phyloP scores from a whole-genome alignment of 2,888 invertebrate species.

The Hydraecia micacea region DNA sequence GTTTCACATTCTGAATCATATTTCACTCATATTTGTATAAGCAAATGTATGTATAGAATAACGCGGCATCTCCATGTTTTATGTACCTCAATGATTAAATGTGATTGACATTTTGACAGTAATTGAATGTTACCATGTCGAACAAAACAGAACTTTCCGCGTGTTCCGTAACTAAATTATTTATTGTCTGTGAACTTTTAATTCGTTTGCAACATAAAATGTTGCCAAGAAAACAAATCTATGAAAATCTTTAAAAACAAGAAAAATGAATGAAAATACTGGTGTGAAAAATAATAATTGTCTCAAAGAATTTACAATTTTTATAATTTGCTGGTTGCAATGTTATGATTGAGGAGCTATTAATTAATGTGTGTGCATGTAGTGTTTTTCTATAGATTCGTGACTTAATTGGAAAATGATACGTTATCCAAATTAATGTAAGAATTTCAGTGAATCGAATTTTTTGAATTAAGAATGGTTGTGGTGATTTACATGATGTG shows the following conservation, averaged over 20 bases:
- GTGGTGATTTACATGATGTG: conserved; percentile 64
- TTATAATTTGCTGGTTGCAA: conserved; percentile 12
- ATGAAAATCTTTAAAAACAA: conserved; percentile 58
- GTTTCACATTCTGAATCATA: no score
- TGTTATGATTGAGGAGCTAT: conserved; percentile 38
- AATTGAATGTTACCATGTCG: conserved; percentile 53
- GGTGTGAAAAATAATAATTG: conserved; percentile 18
- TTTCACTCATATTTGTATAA: no score
- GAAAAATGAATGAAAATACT: conserved; percentile 61
- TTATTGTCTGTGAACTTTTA: conserved; percentile 40
- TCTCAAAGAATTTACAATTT: conserved; percentile 12
- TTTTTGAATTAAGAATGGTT: conserved; percentile 44
- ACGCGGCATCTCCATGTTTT: no score
- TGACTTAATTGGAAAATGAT: conserved; percentile 40
- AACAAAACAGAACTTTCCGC: conserved; percentile 35
- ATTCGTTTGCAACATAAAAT: conserved; percentile 43
- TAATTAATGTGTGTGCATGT: conserved; percentile 22
- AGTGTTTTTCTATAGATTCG: conserved; percentile 22
- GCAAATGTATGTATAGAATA: no score
- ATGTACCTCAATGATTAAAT: no score
- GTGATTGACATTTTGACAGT: conserved; percentile 48
- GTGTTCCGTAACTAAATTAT: conserved; percentile 28
- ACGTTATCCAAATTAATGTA: conserved; percentile 9
- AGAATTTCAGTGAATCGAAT: conserved; percentile 26
- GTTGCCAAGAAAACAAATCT: conserved; percentile 53